phyloP scores from a whole-genome alignment of 2,888 invertebrate species.

The Cosmorhoe ocellata region DNA sequence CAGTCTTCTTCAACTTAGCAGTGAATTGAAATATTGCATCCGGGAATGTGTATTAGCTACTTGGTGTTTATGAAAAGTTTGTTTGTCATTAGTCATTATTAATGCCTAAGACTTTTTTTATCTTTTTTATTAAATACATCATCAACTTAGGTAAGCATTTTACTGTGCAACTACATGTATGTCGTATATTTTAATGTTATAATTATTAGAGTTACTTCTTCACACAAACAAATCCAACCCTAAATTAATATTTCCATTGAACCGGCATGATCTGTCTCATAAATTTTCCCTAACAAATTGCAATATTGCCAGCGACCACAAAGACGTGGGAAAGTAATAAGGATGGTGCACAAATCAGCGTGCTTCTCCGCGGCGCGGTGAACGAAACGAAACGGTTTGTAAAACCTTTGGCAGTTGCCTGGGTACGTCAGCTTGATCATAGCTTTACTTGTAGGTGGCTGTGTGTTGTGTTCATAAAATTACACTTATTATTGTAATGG shows the following conservation, averaged over 20 bases:
- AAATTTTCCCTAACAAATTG: constrained; percentile 68
- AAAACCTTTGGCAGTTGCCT: background rate
- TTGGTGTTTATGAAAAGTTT: background rate
- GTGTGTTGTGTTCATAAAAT: constrained; percentile 41
- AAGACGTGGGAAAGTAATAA: too few species aligned
- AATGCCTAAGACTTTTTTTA: background rate
- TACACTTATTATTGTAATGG: constrained; percentile 64
- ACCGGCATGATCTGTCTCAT: constrained; percentile 54
- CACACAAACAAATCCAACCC: constrained; percentile 24
- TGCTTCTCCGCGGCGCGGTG: too few species aligned
- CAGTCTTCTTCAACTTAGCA: constrained; percentile 7
- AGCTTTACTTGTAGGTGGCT: constrained; percentile 3
- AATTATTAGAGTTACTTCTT: too few species aligned
- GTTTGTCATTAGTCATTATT: background rate
- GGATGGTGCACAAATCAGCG: too few species aligned
- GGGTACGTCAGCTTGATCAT: background rate
- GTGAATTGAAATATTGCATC: constrained; percentile 13
- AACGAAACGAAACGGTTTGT: too few species aligned
- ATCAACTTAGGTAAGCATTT: too few species aligned
- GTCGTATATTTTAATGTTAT: too few species aligned
- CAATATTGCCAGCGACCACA: constrained; percentile 28
- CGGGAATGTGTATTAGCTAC: constrained; percentile 2
- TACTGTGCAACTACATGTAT: too few species aligned
- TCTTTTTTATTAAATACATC: too few species aligned
- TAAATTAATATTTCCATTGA: constrained; percentile 17